Conservation (phyloP, 2,888 invertebrate genomes). For the Andrena bucephala region DNA sequence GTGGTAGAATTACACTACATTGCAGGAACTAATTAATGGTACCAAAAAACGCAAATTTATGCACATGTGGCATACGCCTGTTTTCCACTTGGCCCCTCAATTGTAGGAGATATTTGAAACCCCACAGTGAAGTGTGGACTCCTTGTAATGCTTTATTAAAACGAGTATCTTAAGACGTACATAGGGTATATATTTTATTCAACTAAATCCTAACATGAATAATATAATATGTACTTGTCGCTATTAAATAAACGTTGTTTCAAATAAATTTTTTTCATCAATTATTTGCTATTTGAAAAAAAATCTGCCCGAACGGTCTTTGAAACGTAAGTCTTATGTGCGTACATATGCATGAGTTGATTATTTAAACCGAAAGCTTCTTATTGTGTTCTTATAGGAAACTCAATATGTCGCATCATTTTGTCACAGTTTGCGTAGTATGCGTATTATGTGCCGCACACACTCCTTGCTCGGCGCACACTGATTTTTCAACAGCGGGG, state of each 20-base stretch:
- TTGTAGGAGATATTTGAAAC: no score
- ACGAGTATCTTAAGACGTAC: no score
- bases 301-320: background rate
- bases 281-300: background rate
- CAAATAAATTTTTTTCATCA: no score
- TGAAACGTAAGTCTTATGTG: background rate
- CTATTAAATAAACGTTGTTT: background rate
- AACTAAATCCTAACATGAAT: no score
- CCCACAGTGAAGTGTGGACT: no score
- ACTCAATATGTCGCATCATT: conserved; percentile 86
- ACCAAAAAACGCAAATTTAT: no score
- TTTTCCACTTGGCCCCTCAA: no score
- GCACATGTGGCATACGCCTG: no score
- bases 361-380: background rate
- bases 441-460: conserved; percentile 93
- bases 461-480: conserved; percentile 91
- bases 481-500: conserved; percentile 81
- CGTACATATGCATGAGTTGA: background rate
- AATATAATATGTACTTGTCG: background rate
- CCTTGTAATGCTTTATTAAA: no score
- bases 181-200: no score
- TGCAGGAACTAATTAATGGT: no score
- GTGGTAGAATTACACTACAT: no score
- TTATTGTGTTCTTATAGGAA: conserved; percentile 61
- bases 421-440: conserved; percentile 93